Evolutionary conservation across 92 coral and sea anemone genomes (phyloP).

Genomic region (Epizoanthus scotinus): DNA sequence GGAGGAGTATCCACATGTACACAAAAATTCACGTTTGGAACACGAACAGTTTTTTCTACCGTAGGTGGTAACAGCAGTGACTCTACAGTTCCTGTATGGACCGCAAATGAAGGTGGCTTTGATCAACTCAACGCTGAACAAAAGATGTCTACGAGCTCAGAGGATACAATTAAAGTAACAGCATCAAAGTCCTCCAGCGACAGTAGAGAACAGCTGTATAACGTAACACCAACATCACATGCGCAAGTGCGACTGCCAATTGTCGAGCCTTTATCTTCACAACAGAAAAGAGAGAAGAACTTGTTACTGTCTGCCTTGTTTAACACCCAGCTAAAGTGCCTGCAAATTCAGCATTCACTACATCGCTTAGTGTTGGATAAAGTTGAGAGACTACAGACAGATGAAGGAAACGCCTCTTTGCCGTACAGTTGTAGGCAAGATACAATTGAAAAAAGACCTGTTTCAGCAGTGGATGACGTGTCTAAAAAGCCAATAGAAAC

Average conservation of each 20-base stretch:
- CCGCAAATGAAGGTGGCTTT: background rate
- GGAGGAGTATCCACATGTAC: too few species aligned
- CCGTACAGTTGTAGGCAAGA: background rate
- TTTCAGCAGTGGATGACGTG: background rate
- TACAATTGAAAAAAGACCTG: background rate
- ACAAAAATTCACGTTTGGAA: background rate
- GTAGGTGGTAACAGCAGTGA: background rate
- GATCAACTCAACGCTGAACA: background rate
- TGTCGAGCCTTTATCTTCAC: background rate
- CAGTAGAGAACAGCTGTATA: background rate
- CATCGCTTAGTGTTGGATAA: slow-evolving; percentile 4
- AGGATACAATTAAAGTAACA: background rate
- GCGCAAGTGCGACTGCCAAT: background rate
- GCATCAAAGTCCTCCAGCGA: background rate
- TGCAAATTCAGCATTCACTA: slow-evolving; percentile 20
- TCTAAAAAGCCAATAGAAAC: background rate
- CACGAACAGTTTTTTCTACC: background rate
- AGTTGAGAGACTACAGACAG: background rate
- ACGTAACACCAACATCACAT: background rate
- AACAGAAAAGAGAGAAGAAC: background rate
- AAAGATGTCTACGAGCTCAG: background rate
- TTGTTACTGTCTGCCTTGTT: slow-evolving; percentile 4
- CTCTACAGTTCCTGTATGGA: background rate
- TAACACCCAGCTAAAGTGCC: slow-evolving; percentile 22
- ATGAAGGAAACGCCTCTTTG: background rate